These are phyloP conservation scores for Crotalus viridis DNA, from an alignment of 2,113 vertebrate genomes.

Conservation along the genomic window DNA sequence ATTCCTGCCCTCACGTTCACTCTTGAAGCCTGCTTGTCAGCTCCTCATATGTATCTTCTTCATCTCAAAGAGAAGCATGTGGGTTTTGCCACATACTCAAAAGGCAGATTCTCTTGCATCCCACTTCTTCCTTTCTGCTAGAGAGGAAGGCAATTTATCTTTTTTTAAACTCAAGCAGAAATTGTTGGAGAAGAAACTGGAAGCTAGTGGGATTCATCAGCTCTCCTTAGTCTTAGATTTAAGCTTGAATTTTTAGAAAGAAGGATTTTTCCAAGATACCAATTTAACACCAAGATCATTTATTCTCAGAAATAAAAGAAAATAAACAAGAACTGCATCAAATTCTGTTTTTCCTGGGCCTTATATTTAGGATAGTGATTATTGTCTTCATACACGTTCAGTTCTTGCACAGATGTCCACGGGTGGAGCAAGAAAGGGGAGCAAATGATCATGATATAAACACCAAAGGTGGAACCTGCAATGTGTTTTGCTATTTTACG, in stretches of 20 bases:
- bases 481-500: too few relatives aligned
- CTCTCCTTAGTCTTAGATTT: background rate
- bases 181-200: background rate
- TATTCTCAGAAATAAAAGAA: background rate
- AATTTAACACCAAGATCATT: background rate
- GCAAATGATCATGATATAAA: too few relatives aligned
- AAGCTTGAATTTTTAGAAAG: background rate
- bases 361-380: background rate
- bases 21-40: background rate
- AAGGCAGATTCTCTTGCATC: background rate
- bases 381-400: background rate
- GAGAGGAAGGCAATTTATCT: background rate
- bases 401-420: background rate
- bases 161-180: background rate
- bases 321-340: background rate
- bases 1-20: background rate
- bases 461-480: too few relatives aligned
- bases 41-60: background rate
- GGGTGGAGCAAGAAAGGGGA: too few relatives aligned
- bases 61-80: background rate
- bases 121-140: background rate
- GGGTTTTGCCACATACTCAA: background rate
- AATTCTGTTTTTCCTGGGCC: background rate
- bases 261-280: background rate
- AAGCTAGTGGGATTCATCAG: background rate